Evolutionary conservation across 2,113 vertebrate genomes (phyloP).

Genomic region (Balaeniceps rex): DNA sequence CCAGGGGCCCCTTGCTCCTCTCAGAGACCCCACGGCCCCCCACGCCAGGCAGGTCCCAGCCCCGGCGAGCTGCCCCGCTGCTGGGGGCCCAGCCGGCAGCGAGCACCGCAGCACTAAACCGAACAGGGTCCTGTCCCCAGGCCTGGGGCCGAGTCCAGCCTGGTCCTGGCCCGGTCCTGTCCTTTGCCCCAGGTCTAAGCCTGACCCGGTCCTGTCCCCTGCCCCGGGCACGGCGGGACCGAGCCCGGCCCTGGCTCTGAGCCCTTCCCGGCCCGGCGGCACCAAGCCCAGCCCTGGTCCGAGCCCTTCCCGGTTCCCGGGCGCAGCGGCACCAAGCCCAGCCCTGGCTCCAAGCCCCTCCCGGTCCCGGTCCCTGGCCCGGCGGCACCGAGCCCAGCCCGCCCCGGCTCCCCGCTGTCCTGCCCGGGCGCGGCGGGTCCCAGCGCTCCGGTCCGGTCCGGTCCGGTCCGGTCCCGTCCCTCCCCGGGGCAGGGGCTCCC

Average conservation of each 20-base stretch:
- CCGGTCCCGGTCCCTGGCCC: too few species aligned
- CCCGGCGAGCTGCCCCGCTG: too few species aligned
- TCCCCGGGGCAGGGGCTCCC: background rate
- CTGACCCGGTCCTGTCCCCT: background rate
- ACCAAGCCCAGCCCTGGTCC: too few species aligned
- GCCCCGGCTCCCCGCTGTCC: background rate
- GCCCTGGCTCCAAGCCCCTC: too few species aligned
- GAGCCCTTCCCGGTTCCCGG: too few species aligned
- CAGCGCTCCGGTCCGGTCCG: too few species aligned
- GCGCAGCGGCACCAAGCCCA: too few species aligned
- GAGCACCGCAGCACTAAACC: too few species aligned
- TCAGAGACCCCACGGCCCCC: background rate
- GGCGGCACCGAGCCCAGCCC: background rate
- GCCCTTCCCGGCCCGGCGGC: too few species aligned
- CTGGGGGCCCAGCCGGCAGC: background rate
- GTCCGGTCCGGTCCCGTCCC: background rate
- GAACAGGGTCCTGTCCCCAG: background rate
- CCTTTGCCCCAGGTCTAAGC: background rate
- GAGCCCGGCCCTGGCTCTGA: background rate
- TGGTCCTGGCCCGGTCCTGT: too few species aligned
- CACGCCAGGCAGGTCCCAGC: background rate
- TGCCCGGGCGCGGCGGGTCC: background rate
- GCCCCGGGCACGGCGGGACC: background rate
- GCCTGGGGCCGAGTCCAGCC: background rate
- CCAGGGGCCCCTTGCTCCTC: background rate